These are phyloP conservation scores for Conger conger DNA, from an alignment of 2,113 vertebrate genomes.

Conservation along the genomic window DNA sequence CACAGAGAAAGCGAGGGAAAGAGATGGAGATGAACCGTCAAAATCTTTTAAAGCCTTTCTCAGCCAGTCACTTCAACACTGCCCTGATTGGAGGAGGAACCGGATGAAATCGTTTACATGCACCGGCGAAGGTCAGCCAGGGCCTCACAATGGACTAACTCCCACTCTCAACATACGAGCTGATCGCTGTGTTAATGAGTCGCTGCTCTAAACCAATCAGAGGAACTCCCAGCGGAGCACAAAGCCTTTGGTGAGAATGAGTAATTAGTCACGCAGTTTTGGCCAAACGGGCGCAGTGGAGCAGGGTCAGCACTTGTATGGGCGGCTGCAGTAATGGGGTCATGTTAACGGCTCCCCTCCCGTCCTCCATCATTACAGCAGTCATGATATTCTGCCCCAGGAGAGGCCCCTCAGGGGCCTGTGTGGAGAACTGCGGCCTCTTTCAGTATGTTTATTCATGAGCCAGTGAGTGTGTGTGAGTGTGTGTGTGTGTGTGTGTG, in stretches of 20 bases:
- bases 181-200: background rate
- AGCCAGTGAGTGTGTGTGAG: no score
- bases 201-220: no score
- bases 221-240: no score
- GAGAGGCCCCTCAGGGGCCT: background rate
- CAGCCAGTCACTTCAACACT: background rate
- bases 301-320: no score
- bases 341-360: background rate
- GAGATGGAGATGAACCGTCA: background rate
- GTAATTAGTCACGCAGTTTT: background rate
- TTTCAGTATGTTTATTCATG: no score
- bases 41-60: background rate
- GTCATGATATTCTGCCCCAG: background rate
- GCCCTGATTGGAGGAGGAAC: background rate
- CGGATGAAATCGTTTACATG: background rate
- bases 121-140: background rate
- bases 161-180: background rate
- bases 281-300: background rate
- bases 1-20: conserved; percentile 1
- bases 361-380: background rate
- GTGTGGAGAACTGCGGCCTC: no score
- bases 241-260: no score
- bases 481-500: no score
- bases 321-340: background rate
- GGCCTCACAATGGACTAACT: background rate